A percentile compares a stretch with the other conserved stretches of the same genome.
Conservation (phyloP, 2,113 vertebrate species). For the Ondatra zibethicus region DNA sequence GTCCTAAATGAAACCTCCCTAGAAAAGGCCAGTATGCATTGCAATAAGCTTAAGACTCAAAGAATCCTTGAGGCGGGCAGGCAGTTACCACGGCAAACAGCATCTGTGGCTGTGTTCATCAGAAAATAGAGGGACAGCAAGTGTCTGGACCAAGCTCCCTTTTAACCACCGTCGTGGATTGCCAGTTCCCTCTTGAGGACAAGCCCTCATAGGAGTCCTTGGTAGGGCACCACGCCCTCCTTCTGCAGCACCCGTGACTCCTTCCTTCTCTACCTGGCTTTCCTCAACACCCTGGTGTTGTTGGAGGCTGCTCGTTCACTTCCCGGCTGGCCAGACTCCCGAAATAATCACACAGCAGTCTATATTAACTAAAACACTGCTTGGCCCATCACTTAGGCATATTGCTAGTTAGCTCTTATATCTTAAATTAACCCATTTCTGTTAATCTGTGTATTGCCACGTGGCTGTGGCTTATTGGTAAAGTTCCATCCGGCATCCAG, state of each 20-base stretch:
- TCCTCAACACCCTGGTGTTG: neutral
- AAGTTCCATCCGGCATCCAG: too few relatives aligned
- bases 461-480: too few relatives aligned
- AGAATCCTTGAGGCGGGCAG: neutral
- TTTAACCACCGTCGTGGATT: neutral
- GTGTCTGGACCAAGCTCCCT: neutral
- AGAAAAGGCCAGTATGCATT: neutral
- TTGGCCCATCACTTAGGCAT: too few relatives aligned
- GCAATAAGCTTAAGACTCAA: neutral
- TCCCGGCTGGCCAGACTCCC: too few relatives aligned
- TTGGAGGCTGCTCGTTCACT: too few relatives aligned
- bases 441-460: too few relatives aligned
- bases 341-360: too few relatives aligned
- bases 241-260: too few relatives aligned
- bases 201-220: neutral
- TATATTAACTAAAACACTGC: too few relatives aligned
- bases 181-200: accelerated
- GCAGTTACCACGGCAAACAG: neutral
- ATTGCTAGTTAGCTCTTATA: too few relatives aligned
- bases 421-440: too few relatives aligned
- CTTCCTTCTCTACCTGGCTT: neutral
- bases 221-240: accelerated
- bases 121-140: neutral
- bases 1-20: neutral
- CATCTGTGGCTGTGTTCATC: neutral